These are phyloP conservation scores for Myotis myotis DNA, from an alignment of 2,797 vertebrate genomes.

Conservation along the genomic window DNA sequence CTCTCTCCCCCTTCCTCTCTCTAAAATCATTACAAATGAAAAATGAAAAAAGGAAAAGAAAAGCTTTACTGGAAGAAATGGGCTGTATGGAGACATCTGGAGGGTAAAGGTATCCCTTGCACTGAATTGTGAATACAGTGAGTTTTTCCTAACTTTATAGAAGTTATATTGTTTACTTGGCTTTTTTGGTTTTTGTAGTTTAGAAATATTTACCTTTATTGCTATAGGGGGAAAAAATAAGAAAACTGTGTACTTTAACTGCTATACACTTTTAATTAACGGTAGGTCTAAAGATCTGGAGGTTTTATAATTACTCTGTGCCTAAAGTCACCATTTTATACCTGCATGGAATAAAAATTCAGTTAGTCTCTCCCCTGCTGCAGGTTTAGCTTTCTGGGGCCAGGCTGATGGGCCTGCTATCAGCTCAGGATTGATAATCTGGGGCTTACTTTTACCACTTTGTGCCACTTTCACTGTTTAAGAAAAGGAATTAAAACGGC, in stretches of 20 bases:
- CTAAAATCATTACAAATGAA: background rate
- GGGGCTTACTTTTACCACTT: background rate
- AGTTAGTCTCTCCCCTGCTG: background rate
- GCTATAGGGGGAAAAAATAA: background rate
- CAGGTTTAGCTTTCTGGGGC: background rate
- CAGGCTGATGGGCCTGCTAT: background rate
- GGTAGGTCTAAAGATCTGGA: background rate
- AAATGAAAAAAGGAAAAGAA: background rate
- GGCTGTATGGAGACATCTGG: background rate
- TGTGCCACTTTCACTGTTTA: background rate
- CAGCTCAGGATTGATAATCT: background rate
- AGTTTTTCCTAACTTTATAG: conserved; percentile 13
- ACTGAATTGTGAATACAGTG: background rate
- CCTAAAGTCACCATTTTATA: background rate
- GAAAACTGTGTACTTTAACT: background rate
- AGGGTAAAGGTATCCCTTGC: background rate
- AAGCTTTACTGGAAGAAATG: background rate
- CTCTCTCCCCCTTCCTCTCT: background rate
- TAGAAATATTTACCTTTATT: conserved; percentile 6
- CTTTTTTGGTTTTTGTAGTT: background rate
- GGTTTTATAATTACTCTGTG: background rate
- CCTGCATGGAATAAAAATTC: background rate
- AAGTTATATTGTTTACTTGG: background rate
- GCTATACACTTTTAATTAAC: background rate
- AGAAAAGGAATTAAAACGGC: background rate